Percentiles rank a stretch among this genome's conserved stretches.
phyloP scores from a whole-genome alignment of 1,140 invertebrate genomes.

The Cephus cinctus region DNA sequence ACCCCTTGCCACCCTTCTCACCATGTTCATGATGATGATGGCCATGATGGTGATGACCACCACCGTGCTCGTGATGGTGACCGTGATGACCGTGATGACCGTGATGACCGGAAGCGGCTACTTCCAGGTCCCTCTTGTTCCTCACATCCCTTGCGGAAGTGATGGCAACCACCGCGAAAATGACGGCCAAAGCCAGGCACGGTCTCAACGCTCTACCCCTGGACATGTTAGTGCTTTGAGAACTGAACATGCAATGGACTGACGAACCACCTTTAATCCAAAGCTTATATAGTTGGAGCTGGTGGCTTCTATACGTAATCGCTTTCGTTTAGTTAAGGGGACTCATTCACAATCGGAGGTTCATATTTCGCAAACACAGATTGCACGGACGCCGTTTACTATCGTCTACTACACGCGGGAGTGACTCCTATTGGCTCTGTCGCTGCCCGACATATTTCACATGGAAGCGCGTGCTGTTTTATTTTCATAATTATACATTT shows the following conservation, averaged over 20 bases:
- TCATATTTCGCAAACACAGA: constrained; percentile 26
- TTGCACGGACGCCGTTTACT: background rate
- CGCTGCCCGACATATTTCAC: too few species aligned
- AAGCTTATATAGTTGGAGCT: constrained; percentile 34
- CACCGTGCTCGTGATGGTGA: constrained; percentile 27
- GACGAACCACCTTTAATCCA: constrained; percentile 23
- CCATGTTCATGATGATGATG: constrained; percentile 62
- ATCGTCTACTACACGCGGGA: background rate
- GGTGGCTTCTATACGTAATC: constrained; percentile 29
- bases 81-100: constrained; percentile 1
- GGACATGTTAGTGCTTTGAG: constrained; percentile 25
- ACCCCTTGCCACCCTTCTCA: constrained; percentile 61
- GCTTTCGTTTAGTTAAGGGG: constrained; percentile 28
- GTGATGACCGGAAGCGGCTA: background rate
- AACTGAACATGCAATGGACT: constrained; percentile 33
- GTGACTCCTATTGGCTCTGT: too few species aligned
- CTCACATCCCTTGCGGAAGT: constrained; percentile 24
- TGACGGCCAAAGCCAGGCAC: constrained; percentile 17
- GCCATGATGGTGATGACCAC: constrained; percentile 61
- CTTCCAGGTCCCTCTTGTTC: constrained; percentile 10
- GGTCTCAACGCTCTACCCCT: constrained; percentile 14
- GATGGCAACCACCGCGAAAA: constrained; percentile 18
- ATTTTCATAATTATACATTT: too few species aligned
- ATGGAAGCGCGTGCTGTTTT: too few species aligned
- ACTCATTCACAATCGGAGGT: constrained; percentile 12